phyloP scores from a whole-genome alignment of 2,113 vertebrate species.

The Progne subis region DNA sequence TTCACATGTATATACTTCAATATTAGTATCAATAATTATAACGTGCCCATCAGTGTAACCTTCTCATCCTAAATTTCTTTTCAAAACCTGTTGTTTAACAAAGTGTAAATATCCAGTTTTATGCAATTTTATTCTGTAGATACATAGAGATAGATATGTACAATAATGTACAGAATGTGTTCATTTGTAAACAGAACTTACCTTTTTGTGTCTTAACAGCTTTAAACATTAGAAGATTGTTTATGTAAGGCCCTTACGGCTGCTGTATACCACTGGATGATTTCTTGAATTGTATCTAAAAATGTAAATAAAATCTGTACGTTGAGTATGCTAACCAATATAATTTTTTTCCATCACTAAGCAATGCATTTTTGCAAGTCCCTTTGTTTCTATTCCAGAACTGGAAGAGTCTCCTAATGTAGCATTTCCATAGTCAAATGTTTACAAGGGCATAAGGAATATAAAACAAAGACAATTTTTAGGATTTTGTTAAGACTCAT shows the following conservation, averaged over 20 bases:
- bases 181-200: neutral
- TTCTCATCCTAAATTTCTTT: neutral
- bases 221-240: neutral
- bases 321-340: neutral
- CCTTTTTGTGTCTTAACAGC: neutral
- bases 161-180: neutral
- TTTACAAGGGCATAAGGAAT: conserved; percentile 55
- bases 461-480: conserved; percentile 64
- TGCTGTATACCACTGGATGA: neutral
- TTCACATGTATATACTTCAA: neutral
- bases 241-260: neutral
- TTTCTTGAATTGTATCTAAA: neutral
- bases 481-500: conserved; percentile 77
- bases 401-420: neutral
- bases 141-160: neutral
- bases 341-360: neutral
- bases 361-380: neutral
- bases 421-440: neutral
- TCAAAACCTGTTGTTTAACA: neutral
- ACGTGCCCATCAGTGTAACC: neutral
- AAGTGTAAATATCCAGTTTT: neutral
- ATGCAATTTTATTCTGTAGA: neutral
- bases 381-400: conserved; percentile 7
- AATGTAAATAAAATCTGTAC: neutral
- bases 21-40: neutral